Conservation (phyloP, 2,888 invertebrate species). For the Trisateles emortualis region DNA sequence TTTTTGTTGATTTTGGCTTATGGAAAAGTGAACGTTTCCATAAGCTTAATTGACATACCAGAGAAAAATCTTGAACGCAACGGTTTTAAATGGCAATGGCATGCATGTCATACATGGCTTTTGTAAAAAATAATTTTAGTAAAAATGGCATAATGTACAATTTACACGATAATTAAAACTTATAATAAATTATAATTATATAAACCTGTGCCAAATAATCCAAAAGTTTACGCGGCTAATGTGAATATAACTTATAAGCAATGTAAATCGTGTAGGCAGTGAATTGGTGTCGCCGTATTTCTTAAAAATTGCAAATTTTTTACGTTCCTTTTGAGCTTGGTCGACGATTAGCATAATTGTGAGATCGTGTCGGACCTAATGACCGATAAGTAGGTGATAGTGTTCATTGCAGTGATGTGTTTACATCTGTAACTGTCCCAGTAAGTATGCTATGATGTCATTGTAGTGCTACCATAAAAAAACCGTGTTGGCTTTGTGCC, state of each 20-base stretch:
- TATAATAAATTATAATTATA: conserved; percentile 39
- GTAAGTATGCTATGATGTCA: conserved; percentile 85
- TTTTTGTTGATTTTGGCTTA: too few relatives aligned
- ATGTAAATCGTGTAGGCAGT: conserved; percentile 78
- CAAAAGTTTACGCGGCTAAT: conserved; percentile 48
- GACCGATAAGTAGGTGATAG: conserved; percentile 58
- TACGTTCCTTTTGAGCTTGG: conserved; percentile 53
- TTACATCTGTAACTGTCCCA: conserved; percentile 81
- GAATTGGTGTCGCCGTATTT: conserved; percentile 75
- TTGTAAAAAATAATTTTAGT: conserved; percentile 65
- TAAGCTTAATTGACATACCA: conserved; percentile 52
- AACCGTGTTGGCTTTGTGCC: conserved; percentile 85
- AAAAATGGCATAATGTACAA: conserved; percentile 66
- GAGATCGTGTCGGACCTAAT: conserved; percentile 45
- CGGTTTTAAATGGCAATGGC: conserved; percentile 78
- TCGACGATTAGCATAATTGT: conserved; percentile 54
- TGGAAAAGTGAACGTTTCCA: conserved; percentile 60
- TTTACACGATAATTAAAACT: conserved; percentile 47
- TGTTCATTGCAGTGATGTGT: conserved; percentile 78
- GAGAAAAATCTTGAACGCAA: conserved; percentile 69
- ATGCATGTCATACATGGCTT: conserved; percentile 81
- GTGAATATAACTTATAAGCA: conserved; percentile 53
- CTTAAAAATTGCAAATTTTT: conserved; percentile 62
- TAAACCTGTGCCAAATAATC: conserved; percentile 60
- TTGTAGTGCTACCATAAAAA: conserved; percentile 81